Percentiles rank a stretch among this genome's conserved stretches.
Conservation (phyloP, 2,888 invertebrate genomes). For the Parelbella ahira region DNA sequence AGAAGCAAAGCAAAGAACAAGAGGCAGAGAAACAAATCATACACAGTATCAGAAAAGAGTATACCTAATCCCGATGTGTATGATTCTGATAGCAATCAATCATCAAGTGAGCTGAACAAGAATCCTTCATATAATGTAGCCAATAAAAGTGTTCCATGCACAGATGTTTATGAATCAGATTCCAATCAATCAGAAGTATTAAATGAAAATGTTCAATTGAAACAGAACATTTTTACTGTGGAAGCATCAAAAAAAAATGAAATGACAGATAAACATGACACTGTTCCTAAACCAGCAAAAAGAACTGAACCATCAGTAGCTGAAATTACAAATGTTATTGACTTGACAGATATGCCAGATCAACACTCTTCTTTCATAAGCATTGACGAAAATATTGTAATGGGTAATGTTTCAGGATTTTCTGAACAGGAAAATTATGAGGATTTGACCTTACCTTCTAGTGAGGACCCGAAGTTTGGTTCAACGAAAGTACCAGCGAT, state of each 20-base stretch:
- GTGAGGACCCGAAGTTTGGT: constrained; percentile 48
- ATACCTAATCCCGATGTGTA: constrained; percentile 75
- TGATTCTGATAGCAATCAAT: constrained; percentile 80
- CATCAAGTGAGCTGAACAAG: constrained; percentile 46
- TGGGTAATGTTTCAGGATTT: constrained; percentile 67
- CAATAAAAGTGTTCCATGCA: constrained; percentile 59
- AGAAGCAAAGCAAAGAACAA: constrained; percentile 71
- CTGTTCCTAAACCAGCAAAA: too few species aligned
- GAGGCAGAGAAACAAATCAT: constrained; percentile 59
- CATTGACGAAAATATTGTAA: constrained; percentile 61
- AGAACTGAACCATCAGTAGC: too few species aligned
- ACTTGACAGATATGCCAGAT: constrained; percentile 43
- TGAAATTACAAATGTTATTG: constrained; percentile 42
- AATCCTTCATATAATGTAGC: constrained; percentile 45
- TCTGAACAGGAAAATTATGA: constrained; percentile 32
- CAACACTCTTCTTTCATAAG: neutral
- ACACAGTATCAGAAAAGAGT: constrained; percentile 55
- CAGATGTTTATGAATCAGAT: constrained; percentile 81
- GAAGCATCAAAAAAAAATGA: too few species aligned
- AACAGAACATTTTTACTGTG: too few species aligned
- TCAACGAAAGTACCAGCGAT: constrained; percentile 71
- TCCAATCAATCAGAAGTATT: constrained; percentile 58
- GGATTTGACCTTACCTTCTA: constrained; percentile 9
- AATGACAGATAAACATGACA: too few species aligned
- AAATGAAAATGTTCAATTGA: too few species aligned